Conservation (phyloP, 2,113 vertebrate species). For the Varanus komodoensis region DNA sequence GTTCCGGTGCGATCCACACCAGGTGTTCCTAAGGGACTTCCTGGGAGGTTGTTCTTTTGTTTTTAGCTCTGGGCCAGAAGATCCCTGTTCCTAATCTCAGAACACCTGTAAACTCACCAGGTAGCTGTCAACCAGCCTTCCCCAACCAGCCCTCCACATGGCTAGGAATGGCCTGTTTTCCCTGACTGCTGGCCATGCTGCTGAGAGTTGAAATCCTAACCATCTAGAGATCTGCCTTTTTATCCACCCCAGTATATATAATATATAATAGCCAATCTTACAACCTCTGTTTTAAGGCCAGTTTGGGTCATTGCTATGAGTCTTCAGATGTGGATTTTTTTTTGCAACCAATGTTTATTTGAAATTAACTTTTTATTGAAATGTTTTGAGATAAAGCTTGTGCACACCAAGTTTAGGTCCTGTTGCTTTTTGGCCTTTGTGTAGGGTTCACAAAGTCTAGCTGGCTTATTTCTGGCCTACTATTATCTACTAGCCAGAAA, state of each 20-base stretch:
- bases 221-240: neutral
- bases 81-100: neutral
- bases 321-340: neutral
- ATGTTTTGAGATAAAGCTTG: neutral
- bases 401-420: neutral
- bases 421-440: too few species aligned
- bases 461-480: neutral
- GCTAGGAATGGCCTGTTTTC: neutral
- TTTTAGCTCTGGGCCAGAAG: neutral
- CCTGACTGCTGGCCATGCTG: neutral
- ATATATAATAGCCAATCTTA: neutral
- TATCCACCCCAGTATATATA: too few species aligned
- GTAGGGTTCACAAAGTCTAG: too few species aligned
- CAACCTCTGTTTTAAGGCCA: neutral
- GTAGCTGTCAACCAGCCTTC: neutral
- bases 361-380: neutral
- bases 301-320: too few species aligned
- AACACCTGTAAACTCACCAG: neutral
- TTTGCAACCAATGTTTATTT: neutral
- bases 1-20: neutral
- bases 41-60: neutral
- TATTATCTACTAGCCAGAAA: neutral
- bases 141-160: neutral
- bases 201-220: neutral
- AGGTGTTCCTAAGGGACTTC: neutral